A percentile compares a stretch with the other conserved stretches of the same genome.
Conservation (phyloP, 2,797 vertebrate genomes). For the Sebastes alutus region DNA sequence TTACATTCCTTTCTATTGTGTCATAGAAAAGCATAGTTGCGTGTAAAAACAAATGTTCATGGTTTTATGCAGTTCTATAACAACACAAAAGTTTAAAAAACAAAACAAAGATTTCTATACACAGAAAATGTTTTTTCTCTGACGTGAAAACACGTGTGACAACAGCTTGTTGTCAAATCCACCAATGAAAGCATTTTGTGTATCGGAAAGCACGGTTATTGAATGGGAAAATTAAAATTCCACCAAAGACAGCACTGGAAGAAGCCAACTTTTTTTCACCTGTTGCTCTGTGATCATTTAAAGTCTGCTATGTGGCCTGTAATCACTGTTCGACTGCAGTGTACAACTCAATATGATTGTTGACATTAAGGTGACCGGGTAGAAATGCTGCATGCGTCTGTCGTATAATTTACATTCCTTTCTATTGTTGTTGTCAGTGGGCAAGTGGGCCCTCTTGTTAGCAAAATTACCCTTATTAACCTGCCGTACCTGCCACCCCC, state of each 20-base stretch:
- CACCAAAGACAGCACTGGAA: background rate
- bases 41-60: too few relatives aligned
- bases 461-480: too few relatives aligned
- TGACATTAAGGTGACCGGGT: background rate
- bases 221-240: background rate
- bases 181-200: background rate
- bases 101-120: slow-evolving; percentile 7
- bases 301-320: background rate
- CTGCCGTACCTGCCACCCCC: too few relatives aligned
- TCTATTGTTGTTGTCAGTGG: too few relatives aligned
- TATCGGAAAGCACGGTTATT: background rate
- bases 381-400: background rate
- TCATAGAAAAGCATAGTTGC: too few relatives aligned
- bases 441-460: too few relatives aligned
- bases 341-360: background rate
- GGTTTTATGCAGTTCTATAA: too few relatives aligned
- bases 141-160: background rate
- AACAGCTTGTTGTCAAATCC: background rate
- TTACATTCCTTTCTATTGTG: too few relatives aligned
- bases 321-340: background rate
- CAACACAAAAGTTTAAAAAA: too few relatives aligned
- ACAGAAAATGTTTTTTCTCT: slow-evolving; percentile 29
- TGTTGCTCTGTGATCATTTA: background rate
- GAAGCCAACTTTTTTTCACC: background rate
- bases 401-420: too few relatives aligned